Conservation (phyloP, 2,113 vertebrate species). For the Cyprinodon variegatus region DNA sequence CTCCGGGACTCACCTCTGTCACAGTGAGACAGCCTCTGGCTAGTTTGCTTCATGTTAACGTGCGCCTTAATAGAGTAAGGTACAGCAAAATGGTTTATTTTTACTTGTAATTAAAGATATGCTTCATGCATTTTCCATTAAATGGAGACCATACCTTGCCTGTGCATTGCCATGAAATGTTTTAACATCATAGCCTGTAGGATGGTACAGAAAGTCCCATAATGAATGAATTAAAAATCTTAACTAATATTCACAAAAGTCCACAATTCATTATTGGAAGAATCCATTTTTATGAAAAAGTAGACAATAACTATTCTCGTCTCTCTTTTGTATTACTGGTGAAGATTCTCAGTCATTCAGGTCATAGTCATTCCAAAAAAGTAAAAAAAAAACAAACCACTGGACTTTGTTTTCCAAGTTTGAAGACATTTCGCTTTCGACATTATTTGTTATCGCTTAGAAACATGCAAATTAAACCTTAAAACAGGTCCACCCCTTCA, state of each 20-base stretch:
- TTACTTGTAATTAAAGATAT: constrained; percentile 60
- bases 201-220: neutral
- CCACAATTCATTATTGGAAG: neutral
- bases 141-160: constrained; percentile 28
- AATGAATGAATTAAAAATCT: constrained; percentile 9
- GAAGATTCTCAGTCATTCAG: no score
- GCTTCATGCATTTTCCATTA: constrained; percentile 50
- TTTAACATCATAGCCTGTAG: constrained; percentile 16
- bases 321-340: constrained; percentile 29
- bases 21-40: constrained; percentile 55
- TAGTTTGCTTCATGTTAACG: constrained; percentile 42
- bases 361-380: no score
- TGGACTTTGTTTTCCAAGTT: no score
- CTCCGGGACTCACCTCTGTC: constrained; percentile 52
- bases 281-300: neutral
- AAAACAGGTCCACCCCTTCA: no score
- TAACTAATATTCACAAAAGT: neutral
- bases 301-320: neutral
- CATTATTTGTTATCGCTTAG: no score
- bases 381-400: no score
- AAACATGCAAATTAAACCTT: no score
- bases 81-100: constrained; percentile 40
- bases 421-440: no score
- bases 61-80: constrained; percentile 44
- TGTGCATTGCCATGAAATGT: constrained; percentile 30